Base-by-base conservation (phyloP, 2,888 invertebrate genomes). In the Caradrina kadenii region DNA sequence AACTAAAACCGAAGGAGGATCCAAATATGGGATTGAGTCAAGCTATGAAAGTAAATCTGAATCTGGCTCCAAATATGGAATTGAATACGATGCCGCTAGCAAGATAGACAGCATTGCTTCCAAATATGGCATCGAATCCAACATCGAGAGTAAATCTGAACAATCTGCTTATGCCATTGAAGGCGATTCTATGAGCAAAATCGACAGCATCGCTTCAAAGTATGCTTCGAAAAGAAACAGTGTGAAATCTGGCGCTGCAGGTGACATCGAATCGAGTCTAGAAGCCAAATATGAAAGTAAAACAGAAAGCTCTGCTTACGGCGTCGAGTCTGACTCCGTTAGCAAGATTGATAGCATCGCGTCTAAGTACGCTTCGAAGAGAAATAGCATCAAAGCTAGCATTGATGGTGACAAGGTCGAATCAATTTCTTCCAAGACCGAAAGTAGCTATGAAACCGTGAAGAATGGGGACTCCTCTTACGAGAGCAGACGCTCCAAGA, bases 401-500 rank as follows among this genome's bases (percentile, higher is more conserved):
- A 85, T 88, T 15, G 93, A 90, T 19, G 91, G 90, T 17, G 86
- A 87, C 7, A 93, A 89, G 50, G 81, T 89, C 15, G 93, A 91
- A 71, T 88, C 88, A 1, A 80, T 89, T 17, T 88, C 93, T 0
- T 90, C 93, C 5, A 91, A 89, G 73, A 86, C 90, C 11, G 93
- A 93, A 74, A 88, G 90, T 8, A 91, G 84, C 76, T 89, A 90
- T 67, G 88, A 92, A 73, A 91, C 91, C 71, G 86, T 90, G 54
- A 91, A 90, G 58, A 93, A 90, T 42, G 92, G 91, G 13, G 90
- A 87, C 26, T 86, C 92, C 1, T 80, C 90, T 31, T 90, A 90
- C 19, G 93, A 94, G 63, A 93, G 92, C 66, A 92, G 90, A 65
- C 90, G 88, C 76, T 91, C 73, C 93, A 94, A 92, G 79, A 91